Base-by-base conservation (phyloP, 1,140 invertebrate genomes). In the Homalodisca vitripennis region DNA sequence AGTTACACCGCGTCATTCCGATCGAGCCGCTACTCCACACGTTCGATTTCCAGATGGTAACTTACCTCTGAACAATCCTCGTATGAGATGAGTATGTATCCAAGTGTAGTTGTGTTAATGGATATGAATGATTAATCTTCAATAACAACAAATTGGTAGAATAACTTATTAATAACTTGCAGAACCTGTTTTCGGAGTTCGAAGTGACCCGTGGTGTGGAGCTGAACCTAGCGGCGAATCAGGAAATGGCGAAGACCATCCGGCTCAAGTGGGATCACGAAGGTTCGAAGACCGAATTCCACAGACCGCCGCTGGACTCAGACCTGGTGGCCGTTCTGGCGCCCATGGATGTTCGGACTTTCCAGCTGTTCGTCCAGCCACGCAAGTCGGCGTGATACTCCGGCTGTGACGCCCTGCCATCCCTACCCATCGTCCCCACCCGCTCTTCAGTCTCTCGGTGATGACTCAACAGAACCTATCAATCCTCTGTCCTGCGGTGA, bases 281-380 rank as follows among this genome's bases (percentile, higher is more conserved):
- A 14, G 67, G 68, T 26, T 55, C 66, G 12, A 69, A 55, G 3
- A 6, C 17, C 62, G 22, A 63, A 46, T 67, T 41, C 34, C 34
- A 31, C 24, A 30, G 14, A 12, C 53, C 17, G 17, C 72, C 41
- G 1, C 69, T 47, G 3, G 62, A 22, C 31, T 29, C 17, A 2
- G 51, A 66, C 12, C 34, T 70, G 13, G 27, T 20, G 13, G 48
- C 71, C 31, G 55, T 51, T 0, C 53, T 73, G 10, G 34, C 31
- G 46, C 71, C 71, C 12, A 74, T 74, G 73, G 71, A 72, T 41
- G 72, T 74, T 20, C 72, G 66, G 47, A 74, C 73, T 31, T 74
- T 69, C 70, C 63, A 67, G 34, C 63, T 74, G n/a, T 71, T 63
- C n/a, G 64, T 70, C 17, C 22, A 32, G 30, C 57, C 20, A 20